Evolutionary conservation across 92 coral and sea anemone species (phyloP).

Genomic region (Zoanthus sociatus): DNA sequence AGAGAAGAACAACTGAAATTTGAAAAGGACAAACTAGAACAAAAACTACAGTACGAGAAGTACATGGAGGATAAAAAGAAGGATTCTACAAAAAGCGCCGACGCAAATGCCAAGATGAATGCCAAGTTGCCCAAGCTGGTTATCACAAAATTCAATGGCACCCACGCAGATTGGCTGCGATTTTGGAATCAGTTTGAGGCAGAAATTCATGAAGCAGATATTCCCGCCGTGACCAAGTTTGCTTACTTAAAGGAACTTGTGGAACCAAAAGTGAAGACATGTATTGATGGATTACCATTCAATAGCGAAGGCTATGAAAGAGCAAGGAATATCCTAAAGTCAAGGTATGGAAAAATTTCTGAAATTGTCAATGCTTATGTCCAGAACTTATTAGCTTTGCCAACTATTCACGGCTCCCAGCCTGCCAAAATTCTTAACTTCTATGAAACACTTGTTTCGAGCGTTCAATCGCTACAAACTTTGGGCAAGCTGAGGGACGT

Average conservation of each 20-base stretch:
- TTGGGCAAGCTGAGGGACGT: constrained; percentile 70
- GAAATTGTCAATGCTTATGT: constrained; percentile 72
- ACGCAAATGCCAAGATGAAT: constrained; percentile 25
- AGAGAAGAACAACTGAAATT: constrained; percentile 35
- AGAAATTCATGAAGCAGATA: constrained; percentile 47
- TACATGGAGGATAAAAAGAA: constrained; percentile 44
- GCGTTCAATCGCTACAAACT: constrained; percentile 70
- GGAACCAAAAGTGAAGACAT: constrained; percentile 52
- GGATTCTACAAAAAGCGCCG: constrained; percentile 1
- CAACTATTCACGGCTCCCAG: constrained; percentile 69
- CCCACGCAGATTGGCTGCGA: constrained; percentile 58
- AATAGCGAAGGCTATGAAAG: constrained; percentile 66
- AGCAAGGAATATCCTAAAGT: constrained; percentile 65
- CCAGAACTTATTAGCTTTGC: constrained; percentile 62
- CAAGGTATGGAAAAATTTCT: constrained; percentile 73
- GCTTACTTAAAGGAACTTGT: constrained; percentile 57
- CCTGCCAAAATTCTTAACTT: constrained; percentile 61
- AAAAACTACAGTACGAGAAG: constrained; percentile 47
- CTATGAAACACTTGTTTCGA: constrained; percentile 67
- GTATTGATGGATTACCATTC: constrained; percentile 61
- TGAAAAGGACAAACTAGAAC: constrained; percentile 53
- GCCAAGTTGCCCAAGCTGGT: constrained; percentile 56
- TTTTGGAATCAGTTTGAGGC: constrained; percentile 67
- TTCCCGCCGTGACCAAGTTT: constrained; percentile 65
- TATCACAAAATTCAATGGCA: constrained; percentile 60